A percentile compares a stretch with the other conserved stretches of the same genome.
phyloP scores from a whole-genome alignment of 2,888 invertebrate genomes.

The Eupeodes luniger region DNA sequence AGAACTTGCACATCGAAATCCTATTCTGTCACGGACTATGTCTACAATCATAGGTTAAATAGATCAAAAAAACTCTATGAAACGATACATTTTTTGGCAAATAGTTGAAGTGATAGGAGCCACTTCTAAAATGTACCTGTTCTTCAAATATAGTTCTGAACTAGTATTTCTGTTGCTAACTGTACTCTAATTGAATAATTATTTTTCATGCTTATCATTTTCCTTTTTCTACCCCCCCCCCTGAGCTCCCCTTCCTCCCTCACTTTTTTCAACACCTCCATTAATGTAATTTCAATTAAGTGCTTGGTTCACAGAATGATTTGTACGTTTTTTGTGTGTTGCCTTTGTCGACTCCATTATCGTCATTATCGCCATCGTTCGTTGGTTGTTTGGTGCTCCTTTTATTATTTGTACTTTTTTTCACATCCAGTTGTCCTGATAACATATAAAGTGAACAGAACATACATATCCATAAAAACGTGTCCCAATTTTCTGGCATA shows the following conservation, averaged over 20 bases:
- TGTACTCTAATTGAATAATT: not conserved
- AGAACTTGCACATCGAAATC: too few relatives aligned
- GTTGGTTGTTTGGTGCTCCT: slow-evolving; percentile 15
- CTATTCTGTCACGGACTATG: too few relatives aligned
- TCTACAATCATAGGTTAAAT: too few relatives aligned
- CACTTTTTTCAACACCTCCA: not conserved
- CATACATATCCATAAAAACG: slow-evolving; percentile 11
- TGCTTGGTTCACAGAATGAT: slow-evolving; percentile 24
- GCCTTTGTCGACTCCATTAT: slow-evolving; percentile 45
- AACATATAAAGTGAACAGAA: slow-evolving; percentile 10
- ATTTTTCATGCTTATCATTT: not conserved
- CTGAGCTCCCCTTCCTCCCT: not conserved
- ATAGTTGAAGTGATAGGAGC: too few relatives aligned
- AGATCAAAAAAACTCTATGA: too few relatives aligned
- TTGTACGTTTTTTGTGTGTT: not conserved
- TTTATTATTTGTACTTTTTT: slow-evolving; percentile 31
- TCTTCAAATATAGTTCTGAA: not conserved
- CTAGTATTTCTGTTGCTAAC: not conserved
- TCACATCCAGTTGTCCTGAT: slow-evolving; percentile 58
- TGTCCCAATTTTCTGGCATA: slow-evolving; percentile 58
- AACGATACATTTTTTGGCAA: too few relatives aligned
- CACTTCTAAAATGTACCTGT: too few relatives aligned
- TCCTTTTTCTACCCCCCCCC: not conserved
- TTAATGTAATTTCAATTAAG: slow-evolving; percentile 59
- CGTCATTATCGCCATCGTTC: slow-evolving; percentile 33